These are phyloP conservation scores for Drosophila teissieri DNA, from an alignment of 1,140 invertebrate species.

Conservation along the genomic window DNA sequence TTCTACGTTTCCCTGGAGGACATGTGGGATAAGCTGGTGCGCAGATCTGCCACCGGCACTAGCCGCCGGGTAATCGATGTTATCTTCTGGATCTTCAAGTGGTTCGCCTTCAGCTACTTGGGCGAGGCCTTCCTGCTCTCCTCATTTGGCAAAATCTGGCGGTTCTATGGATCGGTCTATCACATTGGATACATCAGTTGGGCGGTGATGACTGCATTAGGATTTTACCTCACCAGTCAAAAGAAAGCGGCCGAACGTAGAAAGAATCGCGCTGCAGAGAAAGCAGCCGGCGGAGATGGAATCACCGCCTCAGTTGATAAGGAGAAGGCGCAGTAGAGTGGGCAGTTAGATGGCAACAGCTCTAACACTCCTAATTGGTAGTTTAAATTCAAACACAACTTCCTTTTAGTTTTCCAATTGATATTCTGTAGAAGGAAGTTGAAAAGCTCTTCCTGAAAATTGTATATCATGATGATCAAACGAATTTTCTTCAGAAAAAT, in stretches of 20 bases:
- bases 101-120: conserved; percentile 95
- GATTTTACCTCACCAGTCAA: conserved; percentile 70
- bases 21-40: conserved; percentile 90
- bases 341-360: not conserved
- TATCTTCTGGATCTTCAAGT: conserved; percentile 92
- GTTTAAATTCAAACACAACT: conserved; percentile 14
- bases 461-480: conserved; percentile 14
- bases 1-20: conserved; percentile 94
- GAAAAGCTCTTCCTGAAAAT: not conserved
- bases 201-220: conserved; percentile 85
- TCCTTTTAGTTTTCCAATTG: conserved; percentile 10
- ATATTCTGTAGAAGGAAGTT: conserved; percentile 3
- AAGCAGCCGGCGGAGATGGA: conserved; percentile 19
- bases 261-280: conserved; percentile 31
- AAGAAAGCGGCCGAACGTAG: conserved; percentile 59
- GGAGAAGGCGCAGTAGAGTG: conserved; percentile 49
- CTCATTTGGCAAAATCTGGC: conserved; percentile 89
- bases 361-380: not conserved
- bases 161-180: conserved; percentile 93
- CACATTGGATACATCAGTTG: conserved; percentile 89
- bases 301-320: conserved; percentile 22
- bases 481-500: conserved; percentile 1
- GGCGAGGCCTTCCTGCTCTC: conserved; percentile 94
- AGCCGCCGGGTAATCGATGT: conserved; percentile 86
- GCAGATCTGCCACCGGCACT: conserved; percentile 86